Conservation (phyloP, 2,888 invertebrate genomes). For the Saturnia japonica region DNA sequence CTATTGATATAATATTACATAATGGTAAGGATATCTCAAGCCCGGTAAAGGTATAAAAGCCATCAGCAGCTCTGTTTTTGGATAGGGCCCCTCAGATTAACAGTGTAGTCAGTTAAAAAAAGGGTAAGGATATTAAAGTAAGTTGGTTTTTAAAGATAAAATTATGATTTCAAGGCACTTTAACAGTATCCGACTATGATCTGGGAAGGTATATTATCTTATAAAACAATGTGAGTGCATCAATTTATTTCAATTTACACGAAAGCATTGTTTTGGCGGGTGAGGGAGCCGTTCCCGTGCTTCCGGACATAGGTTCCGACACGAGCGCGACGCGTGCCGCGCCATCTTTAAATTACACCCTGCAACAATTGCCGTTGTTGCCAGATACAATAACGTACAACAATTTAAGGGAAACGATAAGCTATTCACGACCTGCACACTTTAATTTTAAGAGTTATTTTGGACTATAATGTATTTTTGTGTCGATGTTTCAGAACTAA, state of each 20-base stretch:
- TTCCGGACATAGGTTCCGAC: slow-evolving; percentile 73
- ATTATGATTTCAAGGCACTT: slow-evolving; percentile 19
- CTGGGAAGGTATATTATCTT: slow-evolving; percentile 47
- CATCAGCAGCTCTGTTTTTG: no score
- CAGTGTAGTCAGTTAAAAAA: no score
- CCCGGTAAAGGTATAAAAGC: no score
- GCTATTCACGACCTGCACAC: background rate
- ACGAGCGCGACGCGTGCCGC: slow-evolving; percentile 75
- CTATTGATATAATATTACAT: no score
- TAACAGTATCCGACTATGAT: slow-evolving; percentile 51
- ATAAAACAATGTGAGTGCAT: slow-evolving; percentile 46
- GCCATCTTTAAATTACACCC: slow-evolving; percentile 77
- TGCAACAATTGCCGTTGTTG: slow-evolving; percentile 64
- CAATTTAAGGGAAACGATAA: slow-evolving; percentile 23
- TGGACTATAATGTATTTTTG: background rate
- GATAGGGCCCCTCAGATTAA: no score
- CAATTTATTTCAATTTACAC: slow-evolving; percentile 82
- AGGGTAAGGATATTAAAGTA: background rate
- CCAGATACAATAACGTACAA: slow-evolving; percentile 55
- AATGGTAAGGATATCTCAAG: no score
- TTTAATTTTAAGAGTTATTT: slow-evolving; percentile 8
- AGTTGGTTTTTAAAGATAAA: background rate
- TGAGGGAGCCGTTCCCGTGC: slow-evolving; percentile 66
- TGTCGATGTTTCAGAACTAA: background rate
- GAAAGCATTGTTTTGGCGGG: slow-evolving; percentile 71